Base-by-base conservation (phyloP, 1,140 invertebrate genomes). In the Ips typographus region DNA sequence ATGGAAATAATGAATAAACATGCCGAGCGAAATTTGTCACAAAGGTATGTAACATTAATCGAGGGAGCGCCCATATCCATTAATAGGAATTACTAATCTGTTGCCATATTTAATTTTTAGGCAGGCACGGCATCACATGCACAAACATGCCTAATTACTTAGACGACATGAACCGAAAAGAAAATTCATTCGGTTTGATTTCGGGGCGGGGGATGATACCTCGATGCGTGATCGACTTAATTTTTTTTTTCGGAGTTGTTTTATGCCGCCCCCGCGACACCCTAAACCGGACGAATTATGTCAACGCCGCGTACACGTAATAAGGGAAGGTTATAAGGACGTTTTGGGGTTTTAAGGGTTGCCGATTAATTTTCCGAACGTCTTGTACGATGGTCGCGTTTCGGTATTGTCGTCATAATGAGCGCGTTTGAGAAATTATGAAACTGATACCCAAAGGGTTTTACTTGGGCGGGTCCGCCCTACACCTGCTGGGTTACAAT, bases 61-160 rank as follows among this genome's bases (percentile, higher is more conserved):
- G 68, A 70, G 68, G 68, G 68, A 65, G 68, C 58, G 68, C 53
- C 67, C 61, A 67, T 59, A 40, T 8, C 62, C 68, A 70, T 70
- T 70, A 70, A 70, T 70, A 70, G 68, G 68, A 70, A 70, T 70
- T 70, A 70, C 53, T 70, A 70, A 70, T 70, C 68, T 70, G 68
- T 70, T 70, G 62, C 68, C 68, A 65, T 70, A 70, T 70, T 70
- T 70, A 70, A 70, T 70, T 70, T 70, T 70, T 70, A 65, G 68
- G 67, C 56, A 3, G 8, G 59, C 59, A 65, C 55, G 57, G 68
- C 61, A 41, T 61, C 61, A 41, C 56, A 70, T 70, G 68, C 68
- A 70, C 60, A 70, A 64, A 70, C 68, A 65, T 62, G 61, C 42
- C 61, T 70, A 70, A 70, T 70, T 70, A 70, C 68, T 70, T 70